Percentiles rank a stretch among this genome's conserved stretches.
phyloP scores from a whole-genome alignment of 2,888 invertebrate genomes.

The Coelinius sp. region DNA sequence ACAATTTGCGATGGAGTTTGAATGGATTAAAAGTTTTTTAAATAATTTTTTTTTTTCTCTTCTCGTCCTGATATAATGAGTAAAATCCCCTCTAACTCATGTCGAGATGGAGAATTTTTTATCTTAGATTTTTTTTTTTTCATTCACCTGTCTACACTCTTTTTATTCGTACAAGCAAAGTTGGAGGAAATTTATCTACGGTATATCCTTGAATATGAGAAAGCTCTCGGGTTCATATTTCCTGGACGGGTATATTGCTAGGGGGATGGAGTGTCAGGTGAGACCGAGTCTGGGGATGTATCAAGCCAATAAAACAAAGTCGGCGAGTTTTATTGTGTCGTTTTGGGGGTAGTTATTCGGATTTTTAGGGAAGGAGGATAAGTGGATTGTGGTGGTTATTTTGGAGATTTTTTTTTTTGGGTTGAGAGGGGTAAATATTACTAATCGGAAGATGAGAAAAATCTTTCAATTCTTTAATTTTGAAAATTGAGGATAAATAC shows the following conservation, averaged over 20 bases:
- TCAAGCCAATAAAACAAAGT: conserved; percentile 1
- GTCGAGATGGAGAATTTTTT: not conserved
- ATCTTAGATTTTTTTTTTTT: not conserved
- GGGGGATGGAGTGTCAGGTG: conserved; percentile 10
- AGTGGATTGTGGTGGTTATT: not conserved
- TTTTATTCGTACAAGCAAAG: too few relatives aligned
- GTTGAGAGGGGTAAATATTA: not conserved
- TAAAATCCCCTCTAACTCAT: not conserved
- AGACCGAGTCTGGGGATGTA: not conserved
- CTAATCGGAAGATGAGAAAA: not conserved
- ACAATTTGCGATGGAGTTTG: too few relatives aligned
- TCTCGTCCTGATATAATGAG: not conserved
- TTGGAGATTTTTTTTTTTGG: not conserved
- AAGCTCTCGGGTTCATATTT: conserved; percentile 13
- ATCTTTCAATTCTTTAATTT: too few relatives aligned
- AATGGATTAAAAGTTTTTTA: conserved; percentile 8
- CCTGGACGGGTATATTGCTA: conserved; percentile 3
- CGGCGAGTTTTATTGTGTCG: not conserved
- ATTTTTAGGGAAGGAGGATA: not conserved
- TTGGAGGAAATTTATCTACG: conserved; percentile 19
- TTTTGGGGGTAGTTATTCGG: not conserved
- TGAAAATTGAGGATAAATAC: too few relatives aligned
- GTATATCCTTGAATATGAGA: conserved; percentile 16
- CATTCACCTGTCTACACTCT: not conserved
- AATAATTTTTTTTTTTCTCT: not conserved